These are phyloP conservation scores for Alaudala cheleensis DNA, from an alignment of 2,113 vertebrate genomes.

Conservation along the genomic window DNA sequence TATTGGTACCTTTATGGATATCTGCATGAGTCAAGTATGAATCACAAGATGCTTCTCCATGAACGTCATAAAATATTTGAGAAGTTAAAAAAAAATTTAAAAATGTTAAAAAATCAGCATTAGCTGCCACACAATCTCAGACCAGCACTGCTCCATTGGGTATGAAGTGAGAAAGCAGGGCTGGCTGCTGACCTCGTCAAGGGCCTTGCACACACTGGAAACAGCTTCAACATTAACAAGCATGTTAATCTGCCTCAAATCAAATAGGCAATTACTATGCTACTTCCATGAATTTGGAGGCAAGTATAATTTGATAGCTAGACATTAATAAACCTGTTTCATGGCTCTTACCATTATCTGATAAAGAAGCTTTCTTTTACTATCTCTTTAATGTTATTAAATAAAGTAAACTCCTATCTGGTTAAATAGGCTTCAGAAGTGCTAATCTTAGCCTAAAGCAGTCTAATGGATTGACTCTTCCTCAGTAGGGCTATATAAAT, in stretches of 20 bases:
- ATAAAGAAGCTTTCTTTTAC: conserved; percentile 36
- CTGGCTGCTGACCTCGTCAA: neutral
- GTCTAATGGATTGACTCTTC: conserved; percentile 41
- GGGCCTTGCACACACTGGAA: neutral
- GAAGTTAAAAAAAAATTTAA: neutral
- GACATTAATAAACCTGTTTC: conserved; percentile 32
- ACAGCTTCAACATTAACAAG: neutral
- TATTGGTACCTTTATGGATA: neutral
- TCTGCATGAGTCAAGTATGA: neutral
- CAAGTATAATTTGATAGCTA: conserved; percentile 42
- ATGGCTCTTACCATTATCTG: conserved; percentile 41
- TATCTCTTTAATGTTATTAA: conserved; percentile 47
- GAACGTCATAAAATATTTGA: neutral
- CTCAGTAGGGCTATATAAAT: conserved; percentile 44
- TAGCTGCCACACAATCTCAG: neutral
- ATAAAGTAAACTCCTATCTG: conserved; percentile 42
- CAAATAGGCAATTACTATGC: conserved; percentile 17
- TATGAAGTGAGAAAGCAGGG: neutral
- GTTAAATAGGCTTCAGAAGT: conserved; percentile 55
- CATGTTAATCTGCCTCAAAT: conserved; percentile 14
- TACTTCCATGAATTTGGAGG: conserved; percentile 12
- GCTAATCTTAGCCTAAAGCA: conserved; percentile 60
- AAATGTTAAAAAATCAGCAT: neutral
- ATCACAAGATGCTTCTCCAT: neutral
- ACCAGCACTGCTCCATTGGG: neutral